Evolutionary conservation across 2,113 vertebrate species (phyloP), one percentile per base, ranked within the genome.

Genomic region (Salvelinus fontinalis): DNA sequence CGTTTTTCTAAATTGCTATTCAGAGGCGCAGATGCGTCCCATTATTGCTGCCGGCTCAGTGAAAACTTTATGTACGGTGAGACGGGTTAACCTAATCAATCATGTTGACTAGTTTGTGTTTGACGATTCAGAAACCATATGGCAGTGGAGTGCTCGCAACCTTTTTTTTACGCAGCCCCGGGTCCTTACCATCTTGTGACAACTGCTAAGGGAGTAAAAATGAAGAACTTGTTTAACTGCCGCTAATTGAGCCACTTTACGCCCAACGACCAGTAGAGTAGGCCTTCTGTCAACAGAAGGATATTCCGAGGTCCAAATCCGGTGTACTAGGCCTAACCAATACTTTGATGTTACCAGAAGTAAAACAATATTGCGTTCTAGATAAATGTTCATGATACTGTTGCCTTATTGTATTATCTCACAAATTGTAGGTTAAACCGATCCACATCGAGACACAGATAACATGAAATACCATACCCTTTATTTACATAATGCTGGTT

Each of bases 401-500:
- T 22, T 62, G 20, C 59, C n/a, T 24, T 9, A 62, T 62, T n/a
- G 16, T 11, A 67, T 7, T 27, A 66, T 27, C 22, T 22, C 39
- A n/a, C 62, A 11, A 26, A 67, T 14, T 67, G 11, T 67, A 31
- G 22, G 22, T 62, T 62, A 62, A 22, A 62, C 7, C 59, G 22
- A n/a, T 57, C 16, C 54, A 62, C 16, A 14, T 54, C 51, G 16
- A 18, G 51, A 54, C 51, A 54, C 24, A 18, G 24, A 39, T 39
- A 81, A 86, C 83, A 71, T 83, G 87, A 93, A 93, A 93, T 93
- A 91, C 87, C 89, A 93, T 93, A 93, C 89, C 90, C 91, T 94
- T 94, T 94, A 94, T 94, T 94, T 93, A 94, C 93, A 94, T 92
- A 91, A 93, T 93, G 91, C 87, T 86, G 93, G 93, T 94, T 94